Evolutionary conservation across 2,113 vertebrate species (phyloP).

Genomic region (Notarius lentiginosus): DNA sequence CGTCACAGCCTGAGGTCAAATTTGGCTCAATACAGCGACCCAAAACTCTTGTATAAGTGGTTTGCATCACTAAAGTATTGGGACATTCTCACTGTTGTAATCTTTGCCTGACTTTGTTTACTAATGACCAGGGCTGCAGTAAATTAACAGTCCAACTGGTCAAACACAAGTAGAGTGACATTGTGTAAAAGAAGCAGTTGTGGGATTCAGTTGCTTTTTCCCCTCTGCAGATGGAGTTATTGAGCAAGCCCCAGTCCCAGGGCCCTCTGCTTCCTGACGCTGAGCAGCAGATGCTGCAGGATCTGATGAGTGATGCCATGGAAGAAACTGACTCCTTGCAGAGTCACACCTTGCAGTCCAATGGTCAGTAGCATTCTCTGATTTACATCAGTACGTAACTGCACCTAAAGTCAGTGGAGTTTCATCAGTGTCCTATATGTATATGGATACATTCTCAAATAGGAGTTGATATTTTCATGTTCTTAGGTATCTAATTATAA

Average conservation of each 20-base stretch:
- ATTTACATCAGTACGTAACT: not conserved
- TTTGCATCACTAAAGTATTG: not conserved
- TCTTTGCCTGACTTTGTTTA: not conserved
- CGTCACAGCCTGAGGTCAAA: not conserved
- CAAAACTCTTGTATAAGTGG: not conserved
- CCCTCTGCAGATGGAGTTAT: constrained; percentile 73
- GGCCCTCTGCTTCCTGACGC: constrained; percentile 83
- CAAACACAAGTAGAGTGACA: not conserved
- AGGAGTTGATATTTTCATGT: not conserved
- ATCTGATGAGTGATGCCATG: constrained; percentile 98
- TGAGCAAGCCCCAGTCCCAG: constrained; percentile 69
- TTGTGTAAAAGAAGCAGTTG: not conserved
- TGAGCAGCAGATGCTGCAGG: constrained; percentile 90
- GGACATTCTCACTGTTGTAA: not conserved
- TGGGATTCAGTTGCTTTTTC: not conserved
- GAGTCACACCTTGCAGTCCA: constrained; percentile 64
- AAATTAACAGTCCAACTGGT: not conserved
- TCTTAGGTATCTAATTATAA: not conserved
- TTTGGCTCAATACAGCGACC: not conserved
- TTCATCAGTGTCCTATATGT: not conserved
- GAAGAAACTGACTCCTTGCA: constrained; percentile 86
- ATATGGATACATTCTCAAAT: not conserved
- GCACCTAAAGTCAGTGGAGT: not conserved
- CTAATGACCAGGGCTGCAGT: not conserved
- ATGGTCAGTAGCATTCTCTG: constrained; percentile 71